Conservation (phyloP, 2,797 vertebrate species). For the Ammospiza maritima region DNA sequence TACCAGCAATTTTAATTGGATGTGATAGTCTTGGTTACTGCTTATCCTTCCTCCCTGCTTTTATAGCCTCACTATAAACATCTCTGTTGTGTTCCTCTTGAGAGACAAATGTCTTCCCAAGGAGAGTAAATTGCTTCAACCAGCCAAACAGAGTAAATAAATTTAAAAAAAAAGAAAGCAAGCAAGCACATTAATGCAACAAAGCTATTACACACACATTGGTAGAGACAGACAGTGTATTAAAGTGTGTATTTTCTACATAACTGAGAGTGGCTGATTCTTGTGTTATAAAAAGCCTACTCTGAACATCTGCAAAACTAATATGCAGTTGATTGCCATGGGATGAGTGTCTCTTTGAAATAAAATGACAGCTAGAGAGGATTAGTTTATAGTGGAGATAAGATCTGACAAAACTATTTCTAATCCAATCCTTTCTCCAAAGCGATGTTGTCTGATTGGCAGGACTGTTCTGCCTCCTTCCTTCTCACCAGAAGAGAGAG, state of each 20-base stretch:
- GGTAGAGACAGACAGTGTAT: not conserved
- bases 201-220: not conserved
- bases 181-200: not conserved
- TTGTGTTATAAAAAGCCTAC: not conserved
- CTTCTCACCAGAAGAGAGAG: not conserved
- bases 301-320: constrained; percentile 33
- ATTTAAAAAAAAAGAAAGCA: accelerated
- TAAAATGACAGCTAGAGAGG: constrained; percentile 33
- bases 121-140: constrained; percentile 15
- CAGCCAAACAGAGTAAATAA: not conserved
- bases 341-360: not conserved
- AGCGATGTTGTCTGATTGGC: not conserved
- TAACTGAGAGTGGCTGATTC: not conserved
- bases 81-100: constrained; percentile 2
- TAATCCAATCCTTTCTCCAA: not conserved
- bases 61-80: constrained; percentile 9
- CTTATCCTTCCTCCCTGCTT: constrained; percentile 14
- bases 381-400: constrained; percentile 21
- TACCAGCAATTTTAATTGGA: not conserved
- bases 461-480: not conserved
- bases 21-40: constrained; percentile 16
- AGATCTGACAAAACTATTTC: constrained; percentile 31
- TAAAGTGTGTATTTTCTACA: not conserved
- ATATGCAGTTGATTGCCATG: not conserved
- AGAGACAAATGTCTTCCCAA: constrained; percentile 15